Percentiles rank a stretch among this genome's conserved stretches.
These are phyloP conservation scores for Nebria ingens DNA, from an alignment of 1,140 invertebrate species.

Conservation along the genomic window DNA sequence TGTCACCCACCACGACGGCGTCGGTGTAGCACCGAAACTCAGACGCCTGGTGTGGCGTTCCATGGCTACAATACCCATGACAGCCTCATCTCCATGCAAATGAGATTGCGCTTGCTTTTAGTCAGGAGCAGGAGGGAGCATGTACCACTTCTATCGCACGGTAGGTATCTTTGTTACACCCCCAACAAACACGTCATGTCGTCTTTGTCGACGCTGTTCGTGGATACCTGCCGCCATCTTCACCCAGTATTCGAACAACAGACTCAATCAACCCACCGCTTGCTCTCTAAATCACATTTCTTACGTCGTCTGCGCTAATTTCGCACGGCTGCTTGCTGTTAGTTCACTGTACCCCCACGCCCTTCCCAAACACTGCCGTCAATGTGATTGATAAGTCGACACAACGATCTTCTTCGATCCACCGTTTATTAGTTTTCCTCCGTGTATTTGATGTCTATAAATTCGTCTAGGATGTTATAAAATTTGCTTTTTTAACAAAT, in stretches of 20 bases:
- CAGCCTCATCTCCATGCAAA: slow-evolving; percentile 8
- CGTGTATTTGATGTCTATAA: not conserved
- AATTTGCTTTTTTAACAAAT: too few relatives aligned
- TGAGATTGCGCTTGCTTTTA: slow-evolving; percentile 9
- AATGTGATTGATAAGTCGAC: slow-evolving; percentile 1
- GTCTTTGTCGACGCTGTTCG: not conserved
- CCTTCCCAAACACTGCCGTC: too few relatives aligned
- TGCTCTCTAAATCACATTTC: slow-evolving; percentile 7
- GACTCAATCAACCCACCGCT: slow-evolving; percentile 8
- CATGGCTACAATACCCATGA: slow-evolving; percentile 2
- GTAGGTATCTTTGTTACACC: not conserved
- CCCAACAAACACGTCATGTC: not conserved
- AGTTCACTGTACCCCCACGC: not conserved
- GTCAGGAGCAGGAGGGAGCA: not conserved
- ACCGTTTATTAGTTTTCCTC: not conserved
- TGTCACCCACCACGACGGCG: not conserved
- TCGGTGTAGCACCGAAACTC: not conserved
- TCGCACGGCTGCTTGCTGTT: slow-evolving; percentile 3
- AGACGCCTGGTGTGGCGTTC: slow-evolving; percentile 1
- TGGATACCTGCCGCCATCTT: not conserved
- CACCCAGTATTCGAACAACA: not conserved
- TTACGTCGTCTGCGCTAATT: slow-evolving; percentile 5
- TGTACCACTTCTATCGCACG: not conserved
- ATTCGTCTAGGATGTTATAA: not conserved
- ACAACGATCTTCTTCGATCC: too few relatives aligned